These are phyloP conservation scores for Pegea sp. DNA, from an alignment of 23 tunicate genomes.

Conservation along the genomic window DNA sequence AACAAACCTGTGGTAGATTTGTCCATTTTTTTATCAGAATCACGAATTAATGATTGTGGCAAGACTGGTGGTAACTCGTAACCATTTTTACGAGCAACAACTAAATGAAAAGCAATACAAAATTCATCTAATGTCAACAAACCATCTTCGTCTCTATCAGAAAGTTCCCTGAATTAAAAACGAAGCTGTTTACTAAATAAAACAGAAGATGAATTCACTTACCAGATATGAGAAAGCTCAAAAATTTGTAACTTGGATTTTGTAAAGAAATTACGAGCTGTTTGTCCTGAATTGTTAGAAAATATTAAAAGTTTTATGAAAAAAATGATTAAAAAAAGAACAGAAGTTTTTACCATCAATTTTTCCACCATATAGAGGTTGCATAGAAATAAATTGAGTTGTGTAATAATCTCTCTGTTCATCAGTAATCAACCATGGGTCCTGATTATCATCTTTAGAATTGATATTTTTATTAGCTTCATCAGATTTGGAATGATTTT, in stretches of 20 bases:
- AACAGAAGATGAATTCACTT: slow-evolving; percentile 1
- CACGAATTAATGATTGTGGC: slow-evolving; percentile 48
- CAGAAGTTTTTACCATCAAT: slow-evolving; percentile 93
- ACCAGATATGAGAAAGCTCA: slow-evolving; percentile 87
- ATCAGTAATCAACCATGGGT: slow-evolving; percentile 71
- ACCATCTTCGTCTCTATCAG: slow-evolving; percentile 94
- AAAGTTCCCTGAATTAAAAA: slow-evolving; percentile 38
- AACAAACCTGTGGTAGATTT: not conserved
- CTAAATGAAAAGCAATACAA: slow-evolving; percentile 83
- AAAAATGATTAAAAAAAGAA: too few species aligned
- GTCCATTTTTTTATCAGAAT: not conserved
- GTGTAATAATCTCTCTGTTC: slow-evolving; percentile 69
- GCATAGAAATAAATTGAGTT: slow-evolving; percentile 73
- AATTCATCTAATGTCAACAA: slow-evolving; percentile 61
- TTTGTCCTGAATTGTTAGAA: slow-evolving; percentile 34
- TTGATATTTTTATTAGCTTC: too few species aligned
- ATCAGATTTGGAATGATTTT: too few species aligned
- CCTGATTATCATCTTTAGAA: slow-evolving; percentile 18
- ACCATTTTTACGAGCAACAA: slow-evolving; percentile 87
- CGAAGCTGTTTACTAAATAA: not conserved
- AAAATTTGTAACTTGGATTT: slow-evolving; percentile 80
- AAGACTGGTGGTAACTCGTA: slow-evolving; percentile 62
- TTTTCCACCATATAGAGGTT: slow-evolving; percentile 38
- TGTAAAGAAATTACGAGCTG: slow-evolving; percentile 84
- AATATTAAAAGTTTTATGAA: not conserved